Conservation (phyloP, 2,888 invertebrate genomes). For the Stomorhina lunata region DNA sequence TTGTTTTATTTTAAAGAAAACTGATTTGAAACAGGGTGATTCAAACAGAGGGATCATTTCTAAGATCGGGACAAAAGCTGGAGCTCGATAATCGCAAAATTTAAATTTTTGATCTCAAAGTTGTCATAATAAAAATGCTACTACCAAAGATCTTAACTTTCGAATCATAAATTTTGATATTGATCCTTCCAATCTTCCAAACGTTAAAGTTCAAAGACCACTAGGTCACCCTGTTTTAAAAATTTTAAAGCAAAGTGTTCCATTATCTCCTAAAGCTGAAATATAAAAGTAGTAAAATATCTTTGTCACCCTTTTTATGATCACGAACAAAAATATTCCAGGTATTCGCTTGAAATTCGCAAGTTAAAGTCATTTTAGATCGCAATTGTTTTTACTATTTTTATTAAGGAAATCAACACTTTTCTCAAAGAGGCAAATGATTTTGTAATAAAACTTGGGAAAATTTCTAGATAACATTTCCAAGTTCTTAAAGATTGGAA, state of each 20-base stretch:
- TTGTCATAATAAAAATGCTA: too few species aligned
- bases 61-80: too few species aligned
- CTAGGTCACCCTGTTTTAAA: neutral
- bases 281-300: slow-evolving; percentile 69
- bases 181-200: too few species aligned
- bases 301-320: slow-evolving; percentile 73
- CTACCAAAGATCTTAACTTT: too few species aligned
- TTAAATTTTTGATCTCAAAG: too few species aligned
- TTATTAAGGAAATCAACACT: neutral
- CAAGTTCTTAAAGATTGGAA: too few species aligned
- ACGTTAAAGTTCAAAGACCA: too few species aligned
- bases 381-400: neutral
- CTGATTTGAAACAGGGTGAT: slow-evolving; percentile 27
- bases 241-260: slow-evolving; percentile 10
- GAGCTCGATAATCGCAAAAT: too few species aligned
- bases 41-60: neutral
- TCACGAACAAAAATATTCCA: slow-evolving; percentile 68
- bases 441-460: neutral
- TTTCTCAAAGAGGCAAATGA: neutral
- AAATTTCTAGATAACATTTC: neutral
- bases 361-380: slow-evolving; percentile 1
- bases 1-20: neutral
- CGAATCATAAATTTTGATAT: too few species aligned
- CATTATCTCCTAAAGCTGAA: slow-evolving; percentile 35
- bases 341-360: slow-evolving; percentile 30